Conservation (phyloP, 2,888 invertebrate species). For the Drosophila yooni region DNA sequence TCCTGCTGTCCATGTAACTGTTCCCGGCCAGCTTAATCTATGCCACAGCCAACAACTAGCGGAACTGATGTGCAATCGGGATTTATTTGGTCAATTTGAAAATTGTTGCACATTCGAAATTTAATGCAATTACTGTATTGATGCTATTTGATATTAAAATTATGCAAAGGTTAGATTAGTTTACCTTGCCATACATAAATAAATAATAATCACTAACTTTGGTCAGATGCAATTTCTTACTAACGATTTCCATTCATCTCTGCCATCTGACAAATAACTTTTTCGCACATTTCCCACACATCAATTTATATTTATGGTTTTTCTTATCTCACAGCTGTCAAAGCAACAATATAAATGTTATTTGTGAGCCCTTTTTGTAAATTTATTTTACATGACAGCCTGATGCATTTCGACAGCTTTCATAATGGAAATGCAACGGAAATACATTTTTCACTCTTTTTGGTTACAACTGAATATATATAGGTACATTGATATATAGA, state of each 20-base stretch:
- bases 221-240: too few relatives aligned
- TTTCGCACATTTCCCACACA: neutral
- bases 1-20: slow-evolving; percentile 48
- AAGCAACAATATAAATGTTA: slow-evolving; percentile 50
- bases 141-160: neutral
- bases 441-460: neutral
- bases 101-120: slow-evolving; percentile 25
- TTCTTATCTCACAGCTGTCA: slow-evolving; percentile 39
- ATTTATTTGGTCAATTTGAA: slow-evolving; percentile 61
- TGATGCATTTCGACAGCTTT: slow-evolving; percentile 11
- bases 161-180: neutral
- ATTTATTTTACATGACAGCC: slow-evolving; percentile 32
- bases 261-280: slow-evolving; percentile 1
- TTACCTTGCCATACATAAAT: neutral
- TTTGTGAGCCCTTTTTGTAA: slow-evolving; percentile 27
- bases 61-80: slow-evolving; percentile 50
- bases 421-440: slow-evolving; percentile 13
- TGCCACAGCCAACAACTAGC: slow-evolving; percentile 59
- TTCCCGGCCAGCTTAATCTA: slow-evolving; percentile 53
- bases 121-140: slow-evolving; percentile 5
- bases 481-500: neutral
- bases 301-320: slow-evolving; percentile 8
- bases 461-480: too few relatives aligned
- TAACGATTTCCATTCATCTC: slow-evolving; percentile 4
- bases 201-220: neutral